Base-by-base conservation (phyloP, 2,113 vertebrate species). In the Apteryx owenii region DNA sequence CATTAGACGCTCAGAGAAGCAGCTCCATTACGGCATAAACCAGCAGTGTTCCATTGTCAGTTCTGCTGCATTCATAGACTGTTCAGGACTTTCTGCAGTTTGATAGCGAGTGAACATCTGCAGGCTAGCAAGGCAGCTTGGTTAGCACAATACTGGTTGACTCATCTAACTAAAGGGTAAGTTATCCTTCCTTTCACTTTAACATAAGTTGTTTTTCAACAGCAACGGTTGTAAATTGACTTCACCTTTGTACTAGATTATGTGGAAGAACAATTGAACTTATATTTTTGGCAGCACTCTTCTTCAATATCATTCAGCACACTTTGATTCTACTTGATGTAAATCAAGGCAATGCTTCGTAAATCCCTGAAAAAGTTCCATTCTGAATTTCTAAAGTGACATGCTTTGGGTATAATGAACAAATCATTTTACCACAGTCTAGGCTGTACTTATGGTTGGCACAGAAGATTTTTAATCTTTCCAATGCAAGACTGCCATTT, bases 351-450 rank as follows among this genome's bases (percentile, higher is more conserved):
- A 14, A 64, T 68, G 68, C 54, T 94, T 77, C 83, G 76, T 66
- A 91, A 91, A 93, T 81, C 54, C 76, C 85, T 90, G 92, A 77
- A 96, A 96, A 75, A 19, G 26, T 50, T 93, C 54, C 54, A 50
- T 25, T 96, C 50, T 50, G 50, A 50, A 80, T 94, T 94, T 88
- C 82, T 93, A 90, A 97, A 89, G 84, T 70, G 0, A 0, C 61
- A 54, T 81, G 87, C 87, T 94, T 85, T 70, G 75, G 38, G 29
- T 77, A 80, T 19, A 77, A 94, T 73, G 89, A 94, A 88, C 70
- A 94, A 95, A 91, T 88, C 93, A 88, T 83, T 81, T 93, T 88
- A 76, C 28, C 79, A 84, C 77, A 82, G 71, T 58, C 50, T 76
- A 85, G 33, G 13, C 48, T 53, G 66, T 66, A 62, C 12, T 8